These are phyloP conservation scores for Caenorhabditis briggsae DNA, from an alignment of 1,140 invertebrate species.

Conservation along the genomic window DNA sequence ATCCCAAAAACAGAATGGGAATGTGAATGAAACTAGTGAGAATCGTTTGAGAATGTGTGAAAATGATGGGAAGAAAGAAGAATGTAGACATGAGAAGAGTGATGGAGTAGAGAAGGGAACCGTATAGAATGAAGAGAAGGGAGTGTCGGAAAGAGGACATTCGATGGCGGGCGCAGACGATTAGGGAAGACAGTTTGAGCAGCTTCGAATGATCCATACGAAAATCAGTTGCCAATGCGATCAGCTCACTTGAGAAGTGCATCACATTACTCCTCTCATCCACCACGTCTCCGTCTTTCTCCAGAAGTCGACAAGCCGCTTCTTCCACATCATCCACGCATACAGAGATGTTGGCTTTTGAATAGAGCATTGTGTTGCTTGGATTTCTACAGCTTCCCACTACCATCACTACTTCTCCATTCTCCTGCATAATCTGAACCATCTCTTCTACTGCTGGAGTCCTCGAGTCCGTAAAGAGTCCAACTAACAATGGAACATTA, in stretches of 20 bases:
- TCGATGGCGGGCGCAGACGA: constrained; percentile 49
- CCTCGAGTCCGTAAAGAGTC: constrained; percentile 56
- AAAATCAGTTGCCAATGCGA: constrained; percentile 43
- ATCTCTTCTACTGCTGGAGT: constrained; percentile 47
- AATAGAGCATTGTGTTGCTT: constrained; percentile 23
- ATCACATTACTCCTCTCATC: constrained; percentile 14
- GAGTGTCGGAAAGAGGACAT: constrained; percentile 40
- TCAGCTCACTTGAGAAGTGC: constrained; percentile 24
- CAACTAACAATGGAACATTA: constrained; percentile 58
- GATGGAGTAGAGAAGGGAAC: constrained; percentile 39
- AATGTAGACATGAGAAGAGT: constrained; percentile 43
- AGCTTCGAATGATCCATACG: constrained; percentile 53
- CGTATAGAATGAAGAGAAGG: constrained; percentile 56
- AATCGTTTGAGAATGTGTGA: constrained; percentile 53
- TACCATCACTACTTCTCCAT: constrained; percentile 57
- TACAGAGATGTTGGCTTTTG: constrained; percentile 23
- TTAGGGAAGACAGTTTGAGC: constrained; percentile 34
- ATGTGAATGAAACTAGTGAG: constrained; percentile 52
- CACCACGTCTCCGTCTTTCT: not conserved
- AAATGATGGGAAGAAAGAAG: constrained; percentile 55
- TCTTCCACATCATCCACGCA: constrained; percentile 41
- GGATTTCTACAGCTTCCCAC: constrained; percentile 47
- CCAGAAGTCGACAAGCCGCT: not conserved
- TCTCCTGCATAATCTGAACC: constrained; percentile 61
- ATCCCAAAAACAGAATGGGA: constrained; percentile 52